These are phyloP conservation scores for Mesaphorura yosii DNA, from an alignment of 1,140 invertebrate genomes.

Conservation along the genomic window DNA sequence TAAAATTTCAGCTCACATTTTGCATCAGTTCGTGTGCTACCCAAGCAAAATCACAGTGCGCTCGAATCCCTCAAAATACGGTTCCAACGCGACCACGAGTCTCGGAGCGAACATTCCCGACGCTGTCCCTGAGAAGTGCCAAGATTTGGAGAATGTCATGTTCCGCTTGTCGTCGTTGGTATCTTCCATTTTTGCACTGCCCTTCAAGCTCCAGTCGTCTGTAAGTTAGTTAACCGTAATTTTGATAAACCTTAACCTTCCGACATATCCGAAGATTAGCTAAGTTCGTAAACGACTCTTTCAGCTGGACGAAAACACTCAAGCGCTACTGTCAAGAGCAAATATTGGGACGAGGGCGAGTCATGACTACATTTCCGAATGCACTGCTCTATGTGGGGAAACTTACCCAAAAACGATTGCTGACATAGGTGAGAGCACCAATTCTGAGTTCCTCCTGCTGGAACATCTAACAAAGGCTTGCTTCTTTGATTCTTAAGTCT, in stretches of 20 bases:
- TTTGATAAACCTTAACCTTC: no score
- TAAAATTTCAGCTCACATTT: constrained; percentile 16
- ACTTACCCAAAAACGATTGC: constrained; percentile 23
- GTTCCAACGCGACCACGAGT: neutral
- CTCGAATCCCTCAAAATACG: constrained; percentile 15
- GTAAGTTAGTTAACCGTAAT: constrained; percentile 1
- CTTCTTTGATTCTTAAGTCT: constrained; percentile 41
- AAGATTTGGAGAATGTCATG: constrained; percentile 26
- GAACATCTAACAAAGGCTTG: no score
- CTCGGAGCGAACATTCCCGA: neutral
- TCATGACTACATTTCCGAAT: no score
- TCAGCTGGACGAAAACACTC: no score
- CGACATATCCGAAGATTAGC: no score
- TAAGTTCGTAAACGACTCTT: no score
- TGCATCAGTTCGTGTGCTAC: constrained; percentile 28
- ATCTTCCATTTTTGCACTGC: constrained; percentile 14
- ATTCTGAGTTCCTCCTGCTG: no score
- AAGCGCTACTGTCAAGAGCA: no score
- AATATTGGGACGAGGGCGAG: no score
- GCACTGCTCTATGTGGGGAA: no score
- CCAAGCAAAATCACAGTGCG: constrained; percentile 26
- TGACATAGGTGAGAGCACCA: constrained; percentile 24
- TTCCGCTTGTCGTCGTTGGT: constrained; percentile 24
- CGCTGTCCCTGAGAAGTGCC: no score
- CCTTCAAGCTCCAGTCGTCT: constrained; percentile 14